Percentiles rank a stretch among this genome's conserved stretches.
These are phyloP conservation scores for Drosophila sucinea DNA, from an alignment of 1,140 invertebrate genomes.

Conservation along the genomic window DNA sequence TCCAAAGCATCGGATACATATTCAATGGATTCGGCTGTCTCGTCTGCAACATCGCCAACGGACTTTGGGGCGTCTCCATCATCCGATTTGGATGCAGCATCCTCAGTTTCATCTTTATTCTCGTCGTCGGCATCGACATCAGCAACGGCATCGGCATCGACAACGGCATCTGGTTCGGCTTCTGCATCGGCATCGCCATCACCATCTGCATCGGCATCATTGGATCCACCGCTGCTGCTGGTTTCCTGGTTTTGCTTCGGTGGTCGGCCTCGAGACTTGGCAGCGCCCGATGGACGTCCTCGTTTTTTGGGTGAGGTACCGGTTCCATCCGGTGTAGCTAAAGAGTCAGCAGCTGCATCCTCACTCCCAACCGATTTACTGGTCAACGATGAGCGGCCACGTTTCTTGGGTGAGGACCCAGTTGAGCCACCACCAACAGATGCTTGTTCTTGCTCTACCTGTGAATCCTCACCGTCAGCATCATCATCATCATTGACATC, in stretches of 20 bases:
- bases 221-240: conserved; percentile 3
- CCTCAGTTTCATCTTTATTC: conserved; percentile 11
- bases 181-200: too few species aligned
- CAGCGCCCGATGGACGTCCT: background rate
- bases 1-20: conserved; percentile 12
- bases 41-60: background rate
- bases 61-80: background rate
- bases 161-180: too few species aligned
- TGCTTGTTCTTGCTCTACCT: conserved; percentile 12
- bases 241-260: conserved; percentile 3
- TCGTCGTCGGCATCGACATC: conserved; percentile 3
- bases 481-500: conserved; percentile 26
- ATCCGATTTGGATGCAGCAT: conserved; percentile 2
- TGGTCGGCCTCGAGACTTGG: background rate
- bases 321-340: background rate
- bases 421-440: conserved; percentile 4
- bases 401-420: conserved; percentile 50
- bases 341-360: background rate
- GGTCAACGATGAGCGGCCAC: conserved; percentile 44
- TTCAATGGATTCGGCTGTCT: conserved; percentile 9
- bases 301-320: conserved; percentile 1
- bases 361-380: conserved; percentile 5
- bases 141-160: background rate
- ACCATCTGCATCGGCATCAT: background rate
- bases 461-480: conserved; percentile 23